Evolutionary conservation across 2,113 vertebrate genomes (phyloP), one percentile per base, ranked within the genome.

Genomic region (Tragelaphus buxtoni): DNA sequence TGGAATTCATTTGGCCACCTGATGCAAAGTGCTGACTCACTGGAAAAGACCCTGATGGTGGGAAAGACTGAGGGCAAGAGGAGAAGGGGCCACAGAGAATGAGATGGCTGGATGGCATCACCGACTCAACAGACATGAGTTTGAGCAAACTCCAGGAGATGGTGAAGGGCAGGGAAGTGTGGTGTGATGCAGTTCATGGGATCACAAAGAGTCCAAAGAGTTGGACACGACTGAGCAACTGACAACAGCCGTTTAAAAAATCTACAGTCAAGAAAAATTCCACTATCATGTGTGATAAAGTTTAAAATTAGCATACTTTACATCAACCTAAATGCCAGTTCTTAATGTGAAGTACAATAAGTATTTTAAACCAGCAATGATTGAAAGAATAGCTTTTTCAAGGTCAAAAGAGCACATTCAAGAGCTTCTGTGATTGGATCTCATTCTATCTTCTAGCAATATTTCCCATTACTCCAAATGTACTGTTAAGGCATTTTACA

Each of bases 231-330:
- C 39, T 74, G 35, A 42, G 22, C 5, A 2, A 74, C 69, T 74
- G 35, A 42, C 69, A 42, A 74, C 4, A 92, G 56, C 83, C 91
- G 13, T 92, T 83, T 90, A 84, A 96, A 94, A 96, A 94, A 82
- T 87, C 30, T 60, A 61, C 7, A 51, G 35, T 83, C 28, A 65
- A 58, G 51, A 93, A 22, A 93, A 87, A 95, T 30, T 60, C 9
- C 60, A 85, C 28, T 87, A 77, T 88, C 7, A 79, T 45, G 9
- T 79, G 28, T 74, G 49, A 79, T 87, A 58, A 91, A 89, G 53
- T 79, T 96, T 92, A 76, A 94, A 82, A 47, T 84, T 92, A 76
- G 47, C 22, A 72, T n/a, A 84, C 56, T 87, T 97, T 45, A 61
- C 42, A 77, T 61, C 91, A 76, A 92, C 72, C 4, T 95, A 77